Evolutionary conservation across 2,113 vertebrate genomes (phyloP), one percentile per base, ranked within the genome.

Genomic region (Clarias gariepinus): DNA sequence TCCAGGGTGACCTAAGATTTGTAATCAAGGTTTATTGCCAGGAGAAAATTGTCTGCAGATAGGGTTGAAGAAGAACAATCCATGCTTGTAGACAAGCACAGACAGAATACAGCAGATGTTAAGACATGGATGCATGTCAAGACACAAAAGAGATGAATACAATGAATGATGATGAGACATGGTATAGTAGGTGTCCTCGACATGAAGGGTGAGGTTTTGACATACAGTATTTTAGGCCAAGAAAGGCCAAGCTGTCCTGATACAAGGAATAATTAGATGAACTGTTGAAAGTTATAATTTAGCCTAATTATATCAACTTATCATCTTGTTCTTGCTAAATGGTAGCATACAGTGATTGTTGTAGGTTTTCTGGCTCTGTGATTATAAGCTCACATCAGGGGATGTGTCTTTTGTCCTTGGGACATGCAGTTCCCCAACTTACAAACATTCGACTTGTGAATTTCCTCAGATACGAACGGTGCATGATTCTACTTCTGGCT

Each of bases 381-480:
- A 15, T 83, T 89, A 18, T 60, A 66, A 61, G 13, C 73, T 86
- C 28, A 28, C 41, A 36, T 68, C 61, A n/a, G 82, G 63, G 30
- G n/a, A 12, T 85, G 23, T 78, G 61, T 53, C n/a, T 79, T 85
- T 88, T 80, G 84, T 88, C 73, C 66, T 84, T 74, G 64, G 85
- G 82, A 78, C 73, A 82, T 68, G 77, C n/a, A 41, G 10, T 25
- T 4, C 8, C 19, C 11, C 6, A 47, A 47, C 6, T 47, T 47
- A 47, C 47, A 47, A 47, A 47, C 6, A 47, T 47, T 47, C 6
- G 7, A 47, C 47, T 47, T 47, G 1, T 47, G 47, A 47, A 47
- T 47, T 47, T 41, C 41, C 41, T 4, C 4, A 41, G 41, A 41
- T 41, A 41, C 41, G 3, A 4, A 6, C n/a, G n/a, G n/a, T 36